phyloP scores from a whole-genome alignment of 2,888 invertebrate genomes.

The Pseudoips prasinana region DNA sequence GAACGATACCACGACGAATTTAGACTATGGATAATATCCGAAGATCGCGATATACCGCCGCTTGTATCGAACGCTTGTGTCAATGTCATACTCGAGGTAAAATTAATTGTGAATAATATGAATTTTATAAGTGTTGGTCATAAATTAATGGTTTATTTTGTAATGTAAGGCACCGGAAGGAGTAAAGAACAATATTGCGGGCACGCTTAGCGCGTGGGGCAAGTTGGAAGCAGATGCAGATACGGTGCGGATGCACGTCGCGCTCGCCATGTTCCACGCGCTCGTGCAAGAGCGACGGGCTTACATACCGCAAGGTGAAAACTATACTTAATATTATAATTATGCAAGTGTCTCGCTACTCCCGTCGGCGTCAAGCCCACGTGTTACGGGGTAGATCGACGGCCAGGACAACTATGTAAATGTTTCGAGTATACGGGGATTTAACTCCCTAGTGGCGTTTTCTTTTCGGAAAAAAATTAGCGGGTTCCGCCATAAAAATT shows the following conservation, averaged over 20 bases:
- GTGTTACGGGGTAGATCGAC: no score
- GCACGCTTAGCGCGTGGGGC: conserved; percentile 88
- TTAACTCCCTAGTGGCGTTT: no score
- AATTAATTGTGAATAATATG: no score
- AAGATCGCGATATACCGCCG: conserved; percentile 90
- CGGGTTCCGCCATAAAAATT: no score
- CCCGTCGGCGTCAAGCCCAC: no score
- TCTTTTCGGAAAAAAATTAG: no score
- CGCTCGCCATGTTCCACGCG: conserved; percentile 94
- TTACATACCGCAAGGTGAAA: conserved; percentile 91
- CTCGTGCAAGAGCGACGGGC: conserved; percentile 94
- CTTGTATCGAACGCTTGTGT: conserved; percentile 89
- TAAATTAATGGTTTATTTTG: no score
- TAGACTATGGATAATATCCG: conserved; percentile 92
- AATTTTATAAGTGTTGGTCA: no score
- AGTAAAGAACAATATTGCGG: conserved; percentile 84
- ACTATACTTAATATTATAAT: no score
- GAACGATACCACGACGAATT: conserved; percentile 58
- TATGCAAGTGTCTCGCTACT: no score
- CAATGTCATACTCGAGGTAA: conserved; percentile 81
- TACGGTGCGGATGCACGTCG: conserved; percentile 79
- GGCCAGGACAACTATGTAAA: no score
- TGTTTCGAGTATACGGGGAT: no score
- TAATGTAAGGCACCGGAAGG: conserved; percentile 88
- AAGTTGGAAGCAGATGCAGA: conserved; percentile 62